Percentiles rank a stretch among this genome's conserved stretches.
Evolutionary conservation across 2,888 invertebrate species (phyloP).

Genomic region (Neocrepidodera transversa): DNA sequence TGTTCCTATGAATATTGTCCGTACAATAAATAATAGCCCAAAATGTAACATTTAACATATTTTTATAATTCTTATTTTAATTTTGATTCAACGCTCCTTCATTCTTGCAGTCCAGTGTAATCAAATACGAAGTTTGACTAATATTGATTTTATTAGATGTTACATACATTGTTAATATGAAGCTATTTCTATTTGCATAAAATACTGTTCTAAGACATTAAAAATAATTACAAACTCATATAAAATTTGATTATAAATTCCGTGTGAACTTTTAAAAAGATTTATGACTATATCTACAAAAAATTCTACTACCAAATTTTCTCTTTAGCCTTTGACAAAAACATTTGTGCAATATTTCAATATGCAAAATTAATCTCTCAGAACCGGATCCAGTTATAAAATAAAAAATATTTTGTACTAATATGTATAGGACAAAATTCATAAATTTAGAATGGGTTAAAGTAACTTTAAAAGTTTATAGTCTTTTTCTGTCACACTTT

Average conservation of each 20-base stretch:
- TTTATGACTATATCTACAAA: neutral
- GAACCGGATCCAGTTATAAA: slow-evolving; percentile 3
- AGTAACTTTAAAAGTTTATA: neutral
- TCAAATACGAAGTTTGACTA: no score
- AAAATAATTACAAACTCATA: neutral
- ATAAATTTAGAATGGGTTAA: neutral
- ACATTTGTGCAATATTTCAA: slow-evolving; percentile 21
- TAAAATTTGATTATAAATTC: slow-evolving; percentile 2
- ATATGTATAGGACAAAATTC: neutral
- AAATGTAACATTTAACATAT: no score
- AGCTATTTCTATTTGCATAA: no score
- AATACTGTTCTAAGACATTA: neutral
- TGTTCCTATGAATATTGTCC: no score
- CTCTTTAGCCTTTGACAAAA: neutral
- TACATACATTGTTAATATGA: no score
- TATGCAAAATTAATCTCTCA: slow-evolving; percentile 12
- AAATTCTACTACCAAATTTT: neutral
- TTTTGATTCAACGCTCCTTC: no score
- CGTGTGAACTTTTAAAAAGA: slow-evolving; percentile 6
- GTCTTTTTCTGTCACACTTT: no score
- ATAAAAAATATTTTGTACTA: neutral
- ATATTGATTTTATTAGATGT: no score
- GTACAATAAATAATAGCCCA: no score
- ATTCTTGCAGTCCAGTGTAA: no score
- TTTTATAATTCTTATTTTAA: no score